phyloP scores from a whole-genome alignment of 2,797 vertebrate species.

The Melanogrammus aeglefinus region DNA sequence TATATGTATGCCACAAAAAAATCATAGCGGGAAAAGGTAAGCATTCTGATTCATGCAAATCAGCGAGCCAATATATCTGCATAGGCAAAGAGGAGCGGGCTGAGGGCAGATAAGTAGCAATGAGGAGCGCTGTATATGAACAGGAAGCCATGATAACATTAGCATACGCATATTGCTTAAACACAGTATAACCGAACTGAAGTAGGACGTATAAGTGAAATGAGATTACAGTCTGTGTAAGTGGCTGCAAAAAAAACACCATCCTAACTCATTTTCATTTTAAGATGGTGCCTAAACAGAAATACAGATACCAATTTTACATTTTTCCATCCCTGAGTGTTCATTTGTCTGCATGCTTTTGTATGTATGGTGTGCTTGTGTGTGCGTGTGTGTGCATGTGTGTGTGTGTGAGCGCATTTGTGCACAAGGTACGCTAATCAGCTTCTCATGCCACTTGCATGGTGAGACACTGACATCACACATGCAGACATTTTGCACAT shows the following conservation, averaged over 20 bases:
- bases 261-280: neutral
- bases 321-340: neutral
- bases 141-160: neutral
- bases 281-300: neutral
- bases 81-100: neutral
- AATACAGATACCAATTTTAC: neutral
- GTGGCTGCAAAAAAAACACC: neutral
- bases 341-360: neutral
- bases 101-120: neutral
- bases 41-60: neutral
- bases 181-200: constrained; percentile 64
- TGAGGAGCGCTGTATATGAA: neutral
- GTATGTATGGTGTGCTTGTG: neutral
- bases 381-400: neutral
- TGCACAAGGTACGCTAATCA: constrained; percentile 77
- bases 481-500: constrained; percentile 61
- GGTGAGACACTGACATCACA: constrained; percentile 89
- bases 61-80: neutral
- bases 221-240: neutral
- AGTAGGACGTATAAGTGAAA: neutral
- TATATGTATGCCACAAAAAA: no score
- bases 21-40: neutral
- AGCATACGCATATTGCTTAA: constrained; percentile 21
- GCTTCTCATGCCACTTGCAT: constrained; percentile 91
- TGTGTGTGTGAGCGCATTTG: neutral